Evolutionary conservation across 2,797 vertebrate species (phyloP).

Genomic region (Helostoma temminkii): DNA sequence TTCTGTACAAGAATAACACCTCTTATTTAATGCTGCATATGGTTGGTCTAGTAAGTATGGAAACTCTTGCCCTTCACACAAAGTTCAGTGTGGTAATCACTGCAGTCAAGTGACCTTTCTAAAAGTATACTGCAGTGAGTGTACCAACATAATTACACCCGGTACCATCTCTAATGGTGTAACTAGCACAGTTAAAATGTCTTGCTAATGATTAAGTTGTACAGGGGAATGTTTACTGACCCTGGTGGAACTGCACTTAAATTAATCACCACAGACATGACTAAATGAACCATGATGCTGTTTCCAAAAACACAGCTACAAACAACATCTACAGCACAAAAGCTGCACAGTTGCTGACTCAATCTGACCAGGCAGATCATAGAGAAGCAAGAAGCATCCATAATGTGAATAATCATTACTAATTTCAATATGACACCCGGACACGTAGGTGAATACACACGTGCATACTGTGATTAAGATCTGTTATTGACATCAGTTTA

Average conservation of each 20-base stretch:
- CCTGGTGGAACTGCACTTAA: slow-evolving; percentile 34
- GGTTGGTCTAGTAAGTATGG: neutral
- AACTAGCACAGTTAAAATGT: slow-evolving; percentile 39
- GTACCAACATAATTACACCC: slow-evolving; percentile 25
- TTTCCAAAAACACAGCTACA: slow-evolving; percentile 49
- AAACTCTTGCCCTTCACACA: slow-evolving; percentile 9
- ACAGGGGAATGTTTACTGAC: slow-evolving; percentile 30
- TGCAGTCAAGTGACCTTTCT: slow-evolving; percentile 25
- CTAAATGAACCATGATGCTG: slow-evolving; percentile 66
- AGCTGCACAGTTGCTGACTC: slow-evolving; percentile 37
- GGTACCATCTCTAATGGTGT: slow-evolving; percentile 11
- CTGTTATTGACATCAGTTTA: neutral
- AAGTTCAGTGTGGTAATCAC: neutral
- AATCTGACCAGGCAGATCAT: slow-evolving; percentile 47
- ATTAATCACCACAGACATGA: slow-evolving; percentile 68
- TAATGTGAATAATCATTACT: slow-evolving; percentile 39
- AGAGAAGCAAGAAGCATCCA: slow-evolving; percentile 32
- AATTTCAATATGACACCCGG: slow-evolving; percentile 36
- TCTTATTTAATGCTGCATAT: neutral
- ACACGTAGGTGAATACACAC: slow-evolving; percentile 22
- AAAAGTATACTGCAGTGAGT: neutral
- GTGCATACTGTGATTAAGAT: neutral
- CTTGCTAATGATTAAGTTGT: slow-evolving; percentile 30
- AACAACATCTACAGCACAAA: slow-evolving; percentile 49
- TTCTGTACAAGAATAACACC: slow-evolving; percentile 8